Evolutionary conservation across 2,113 vertebrate species (phyloP).

Genomic region (Melanerpes aurifrons): DNA sequence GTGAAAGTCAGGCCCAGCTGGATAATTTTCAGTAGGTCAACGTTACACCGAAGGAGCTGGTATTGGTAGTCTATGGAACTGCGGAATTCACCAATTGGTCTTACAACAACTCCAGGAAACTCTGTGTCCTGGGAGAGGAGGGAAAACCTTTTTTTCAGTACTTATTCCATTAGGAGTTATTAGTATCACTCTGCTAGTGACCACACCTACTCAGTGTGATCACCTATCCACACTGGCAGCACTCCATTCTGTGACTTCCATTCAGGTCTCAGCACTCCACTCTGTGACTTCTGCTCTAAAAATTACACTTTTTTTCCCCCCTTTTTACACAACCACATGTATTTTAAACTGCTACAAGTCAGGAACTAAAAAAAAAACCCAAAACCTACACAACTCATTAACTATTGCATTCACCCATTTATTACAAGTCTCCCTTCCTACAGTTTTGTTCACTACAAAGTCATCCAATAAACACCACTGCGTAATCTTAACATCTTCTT

Average conservation of each 20-base stretch:
- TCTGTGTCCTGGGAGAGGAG: conserved; percentile 89
- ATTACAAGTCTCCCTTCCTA: not conserved
- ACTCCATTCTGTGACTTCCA: not conserved
- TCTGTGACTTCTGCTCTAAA: not conserved
- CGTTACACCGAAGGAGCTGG: conserved; percentile 95
- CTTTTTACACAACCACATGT: not conserved
- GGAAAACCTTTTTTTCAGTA: not conserved
- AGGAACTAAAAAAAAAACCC: not conserved
- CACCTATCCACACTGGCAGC: not conserved
- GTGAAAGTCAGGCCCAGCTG: conserved; percentile 97
- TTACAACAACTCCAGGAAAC: conserved; percentile 95
- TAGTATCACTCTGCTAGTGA: not conserved
- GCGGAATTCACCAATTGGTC: conserved; percentile 96
- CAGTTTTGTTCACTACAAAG: not conserved
- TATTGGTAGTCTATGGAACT: conserved; percentile 98
- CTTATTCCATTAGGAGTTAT: not conserved
- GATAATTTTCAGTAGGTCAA: conserved; percentile 97
- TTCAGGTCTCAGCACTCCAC: not conserved
- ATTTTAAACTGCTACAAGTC: not conserved
- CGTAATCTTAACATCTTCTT: not conserved
- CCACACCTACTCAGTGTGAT: not conserved
- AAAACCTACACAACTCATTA: not conserved
- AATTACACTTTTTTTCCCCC: not conserved
- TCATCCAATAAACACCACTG: not conserved
- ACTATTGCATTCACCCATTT: not conserved